Evolutionary conservation across 2,797 vertebrate genomes (phyloP), one percentile per base, ranked within the genome.

Genomic region (Xenops minutus): DNA sequence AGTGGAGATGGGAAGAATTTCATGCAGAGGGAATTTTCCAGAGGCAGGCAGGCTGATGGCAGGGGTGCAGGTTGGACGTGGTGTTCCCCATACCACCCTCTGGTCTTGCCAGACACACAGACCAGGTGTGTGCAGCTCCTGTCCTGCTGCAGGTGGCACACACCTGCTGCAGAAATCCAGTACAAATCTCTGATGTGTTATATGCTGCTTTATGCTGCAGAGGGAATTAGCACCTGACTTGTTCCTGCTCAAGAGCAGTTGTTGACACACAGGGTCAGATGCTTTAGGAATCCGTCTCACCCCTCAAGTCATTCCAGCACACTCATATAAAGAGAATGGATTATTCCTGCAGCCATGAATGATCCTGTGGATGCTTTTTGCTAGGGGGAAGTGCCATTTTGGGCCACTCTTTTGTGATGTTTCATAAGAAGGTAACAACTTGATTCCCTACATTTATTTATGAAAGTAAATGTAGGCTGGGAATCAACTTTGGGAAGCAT

Each of bases 11-110:
- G 46, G 48, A 5, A 15, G 55, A 39, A 32, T 37, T 43, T 62
- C 37, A 12, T 2, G 58, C 55, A 39, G 82, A 77, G 58, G 58
- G 67, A 59, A 24, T 79, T 66, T 85, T 85, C 55, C 67, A n/a
- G n/a, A 78, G 62, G 64, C 37, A 4, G 73, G 43, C 54, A 44
- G 58, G 83, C 59, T 73, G 89, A 14, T 59, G 72, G 37, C 44
- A 16, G 52, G 0, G 0, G 17, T 37, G 75, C 21, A 22, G 6
- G 11, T n/a, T 23, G 32, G 51, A 34, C 2, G 3, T 9, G 61
- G 8, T 14, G 61, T 4, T 85, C 43, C 7, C 55, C 55, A 8
- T 13, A 4, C 20, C 54, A 55, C 56, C 44, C 58, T 2, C 46
- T 19, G 66, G 2, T 46, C 41, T n/a, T 23, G 5, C 39, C 2